Evolutionary conservation across 2,113 vertebrate genomes (phyloP), one percentile per base, ranked within the genome.

Genomic region (Grammomys surdaster): DNA sequence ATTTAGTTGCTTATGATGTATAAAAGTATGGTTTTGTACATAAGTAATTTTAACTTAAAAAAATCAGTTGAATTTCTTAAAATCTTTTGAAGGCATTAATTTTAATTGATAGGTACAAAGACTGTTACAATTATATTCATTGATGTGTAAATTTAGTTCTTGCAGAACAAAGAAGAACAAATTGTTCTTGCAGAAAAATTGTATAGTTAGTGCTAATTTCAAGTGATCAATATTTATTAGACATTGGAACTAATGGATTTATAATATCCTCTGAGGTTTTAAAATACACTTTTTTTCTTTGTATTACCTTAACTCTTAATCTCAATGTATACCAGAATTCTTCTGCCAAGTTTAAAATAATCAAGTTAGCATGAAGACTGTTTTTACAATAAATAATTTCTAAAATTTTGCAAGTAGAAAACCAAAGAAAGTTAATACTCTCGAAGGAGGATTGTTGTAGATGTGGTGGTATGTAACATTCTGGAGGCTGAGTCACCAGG

Each of bases 111-210:
- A 2, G 36, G 28, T 17, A 20, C 5, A 77, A 22, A n/a, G 51
- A 43, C 58, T 1, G 36, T 85, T 0, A 40, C 65, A 96, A 26
- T 94, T 65, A 26, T 3, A 46, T 46, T 17, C 33, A 11, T n/a
- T 77, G 60, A 31, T 40, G 9, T 0, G 17, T 65, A 63, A 72
- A 65, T 84, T 82, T 91, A 87, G 22, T 63, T 51, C 3, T 69
- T 69, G 4, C 31, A 69, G 31, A 69, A 36, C 67, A 36, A 69
- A 36, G 67, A 36, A 69, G 31, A 36, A 6, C 28, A 58, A 76
- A 13, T 84, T 96, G 9, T 85, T 70, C 36, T n/a, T 90, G 13
- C 14, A 40, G 10, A 89, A 96, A 92, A 28, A 91, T 85, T 92
- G 58, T 84, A 54, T 95, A 67, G 36, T 87, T 85, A 65, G 76